Evolutionary conservation across 2,888 invertebrate species (phyloP).

Genomic region (Diarsia dahlii): DNA sequence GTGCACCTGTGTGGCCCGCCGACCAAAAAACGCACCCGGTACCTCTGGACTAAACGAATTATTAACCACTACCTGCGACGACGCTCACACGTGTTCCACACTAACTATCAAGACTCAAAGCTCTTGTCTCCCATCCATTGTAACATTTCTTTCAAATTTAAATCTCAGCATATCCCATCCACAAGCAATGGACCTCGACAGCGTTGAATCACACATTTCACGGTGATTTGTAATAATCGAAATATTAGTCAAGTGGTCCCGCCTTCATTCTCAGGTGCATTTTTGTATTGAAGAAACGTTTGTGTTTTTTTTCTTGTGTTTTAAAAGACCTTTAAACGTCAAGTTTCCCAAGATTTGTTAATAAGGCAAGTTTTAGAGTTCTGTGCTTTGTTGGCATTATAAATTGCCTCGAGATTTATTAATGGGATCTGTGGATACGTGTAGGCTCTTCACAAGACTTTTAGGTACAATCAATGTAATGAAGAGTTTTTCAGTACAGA

Average conservation of each 20-base stretch:
- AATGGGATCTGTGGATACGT: not conserved
- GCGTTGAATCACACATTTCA: slow-evolving; percentile 62
- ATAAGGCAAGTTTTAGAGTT: slow-evolving; percentile 78
- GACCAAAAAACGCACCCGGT: slow-evolving; percentile 87
- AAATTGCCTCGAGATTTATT: slow-evolving; percentile 32
- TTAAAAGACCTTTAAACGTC: slow-evolving; percentile 85
- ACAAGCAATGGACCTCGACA: slow-evolving; percentile 67
- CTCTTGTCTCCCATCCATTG: slow-evolving; percentile 68
- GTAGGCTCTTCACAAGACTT: not conserved
- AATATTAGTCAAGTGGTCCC: slow-evolving; percentile 89
- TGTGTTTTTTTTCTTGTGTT: slow-evolving; percentile 87
- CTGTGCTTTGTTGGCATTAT: slow-evolving; percentile 47
- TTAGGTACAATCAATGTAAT: not conserved
- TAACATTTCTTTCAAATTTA: slow-evolving; percentile 41
- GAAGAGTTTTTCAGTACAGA: not conserved
- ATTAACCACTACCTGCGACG: slow-evolving; percentile 89
- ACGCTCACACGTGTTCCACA: slow-evolving; percentile 75
- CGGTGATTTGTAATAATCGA: slow-evolving; percentile 86
- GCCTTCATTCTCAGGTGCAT: slow-evolving; percentile 91
- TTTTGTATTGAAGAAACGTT: slow-evolving; percentile 89
- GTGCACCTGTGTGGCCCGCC: slow-evolving; percentile 89
- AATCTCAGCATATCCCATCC: not conserved
- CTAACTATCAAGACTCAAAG: slow-evolving; percentile 41
- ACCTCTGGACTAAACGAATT: slow-evolving; percentile 89
- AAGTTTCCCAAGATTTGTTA: slow-evolving; percentile 87